Base-by-base conservation (phyloP, 2,797 vertebrate species). In the Hypotaenidia philippensis region DNA sequence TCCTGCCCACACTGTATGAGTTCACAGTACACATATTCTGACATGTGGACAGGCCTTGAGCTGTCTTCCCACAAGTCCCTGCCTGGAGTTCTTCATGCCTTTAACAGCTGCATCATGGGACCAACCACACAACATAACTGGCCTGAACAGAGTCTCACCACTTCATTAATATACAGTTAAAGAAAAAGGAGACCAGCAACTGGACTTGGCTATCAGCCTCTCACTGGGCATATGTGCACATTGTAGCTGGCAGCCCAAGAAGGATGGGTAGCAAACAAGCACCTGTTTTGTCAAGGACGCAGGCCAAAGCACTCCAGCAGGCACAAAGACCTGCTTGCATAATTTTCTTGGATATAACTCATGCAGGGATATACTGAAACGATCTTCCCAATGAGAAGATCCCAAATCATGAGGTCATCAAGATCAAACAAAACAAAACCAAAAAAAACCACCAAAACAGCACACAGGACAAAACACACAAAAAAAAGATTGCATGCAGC, bases 221-320 rank as follows among this genome's bases (percentile, higher is more conserved):
- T 88, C 41, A 29, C 32, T 23, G 32, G 11, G 6, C 13, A 34
- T 20, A 25, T 7, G 6, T 47, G 22, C 20, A 63, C 17, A 6
- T 27, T 22, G 13, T 40, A 56, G 17, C 25, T 57, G 45, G 49
- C 45, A 93, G 65, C 16, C 45, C 59, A 53, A 94, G 41, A 78
- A 6, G 44, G 19, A 9, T 0, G 0, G 10, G n/a, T 20, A 50
- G 25, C 9, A 82, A 84, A 69, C 6, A 81, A 44, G 20, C 4
- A 45, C 13, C 16, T 21, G 10, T 45, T 65, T 65, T 72, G 12
- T 16, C 63, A 81, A 44, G 18, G 15, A 79, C 21, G 6, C 13
- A n/a, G 9, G 9, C 21, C 63, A 92, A 36, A 87, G 26, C 18
- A n/a, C 20, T 78, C 36, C 41, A 50, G 29, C 23, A 79, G 26